Conservation (phyloP, 2,888 invertebrate species). For the Arge pagana region DNA sequence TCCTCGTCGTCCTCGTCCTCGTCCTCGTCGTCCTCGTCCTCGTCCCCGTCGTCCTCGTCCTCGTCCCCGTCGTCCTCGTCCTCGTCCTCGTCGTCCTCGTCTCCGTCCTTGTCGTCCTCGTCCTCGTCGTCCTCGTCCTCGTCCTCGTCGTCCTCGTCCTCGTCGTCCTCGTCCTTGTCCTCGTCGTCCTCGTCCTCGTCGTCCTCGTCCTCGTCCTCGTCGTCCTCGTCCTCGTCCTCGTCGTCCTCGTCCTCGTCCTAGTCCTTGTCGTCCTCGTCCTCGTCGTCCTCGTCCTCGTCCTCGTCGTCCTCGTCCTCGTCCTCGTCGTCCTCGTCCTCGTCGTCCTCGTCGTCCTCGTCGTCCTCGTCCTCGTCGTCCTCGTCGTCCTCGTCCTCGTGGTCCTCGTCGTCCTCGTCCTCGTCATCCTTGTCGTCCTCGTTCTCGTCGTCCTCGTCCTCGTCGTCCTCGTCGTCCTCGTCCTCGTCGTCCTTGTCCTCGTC, state of each 20-base stretch:
- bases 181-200: too few relatives aligned
- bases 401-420: too few relatives aligned
- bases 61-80: too few relatives aligned
- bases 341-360: background rate
- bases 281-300: slow-evolving; percentile 6
- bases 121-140: background rate
- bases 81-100: too few relatives aligned
- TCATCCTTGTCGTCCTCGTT: too few relatives aligned
- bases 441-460: slow-evolving; percentile 3
- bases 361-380: slow-evolving; percentile 1
- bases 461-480: background rate
- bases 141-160: background rate
- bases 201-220: background rate
- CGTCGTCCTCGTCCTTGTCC: background rate
- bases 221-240: slow-evolving; percentile 5
- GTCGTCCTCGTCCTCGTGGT: slow-evolving; percentile 5
- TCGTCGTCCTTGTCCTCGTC: too few relatives aligned
- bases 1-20: background rate
- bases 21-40: background rate
- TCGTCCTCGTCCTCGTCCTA: background rate
- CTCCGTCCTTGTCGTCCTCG: too few relatives aligned
- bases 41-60: too few relatives aligned
- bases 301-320: background rate
- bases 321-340: background rate
- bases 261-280: background rate